Base-by-base conservation (phyloP, 1,140 invertebrate genomes). In the Monomorium pharaonis region DNA sequence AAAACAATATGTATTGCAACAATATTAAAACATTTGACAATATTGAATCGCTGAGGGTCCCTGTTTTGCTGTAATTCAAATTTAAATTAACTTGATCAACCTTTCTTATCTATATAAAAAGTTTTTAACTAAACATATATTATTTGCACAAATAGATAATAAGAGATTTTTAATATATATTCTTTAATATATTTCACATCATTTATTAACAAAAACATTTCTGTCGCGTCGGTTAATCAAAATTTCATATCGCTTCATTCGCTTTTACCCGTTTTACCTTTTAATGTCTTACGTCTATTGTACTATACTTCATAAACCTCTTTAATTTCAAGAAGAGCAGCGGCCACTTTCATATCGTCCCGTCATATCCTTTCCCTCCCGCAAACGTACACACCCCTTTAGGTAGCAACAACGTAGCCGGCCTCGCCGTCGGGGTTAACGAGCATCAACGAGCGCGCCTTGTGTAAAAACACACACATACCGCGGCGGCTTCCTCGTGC, bases 381-480 rank as follows among this genome's bases (percentile, higher is more conserved):
- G 7, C 14, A 74, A 56, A 42, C n/a, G n/a, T 24, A 56, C 14
- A 37, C 21, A 65, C 42, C 75, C 62, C 44, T 80, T 69, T 30
- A 69, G 27, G 44, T 33, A 60, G n/a, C 54, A 56, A n/a, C 6
- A 24, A 24, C 72, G n/a, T 47, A n/a, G 63, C 58, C 47, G 67
- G 42, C 7, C 56, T 16, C 42, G 18, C 37, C 58, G 12, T 14
- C 27, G 30, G 30, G 62, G 77, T 80, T 69, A 80, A 77, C 74
- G 62, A 33, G 63, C 77, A 89, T 51, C 69, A 84, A 65, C 62
- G 74, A 70, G 18, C n/a, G 18, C 3, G 21, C 47, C 51, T n/a
- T 37, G 27, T 33, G 49, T 58, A 88, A 88, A 89, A 89, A 88
- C 74, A 75, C 16, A 5, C 30, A 67, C n/a, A n/a, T n/a, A n/a